phyloP scores from a whole-genome alignment of 2,113 vertebrate species.

The Ranitomeya variabilis region DNA sequence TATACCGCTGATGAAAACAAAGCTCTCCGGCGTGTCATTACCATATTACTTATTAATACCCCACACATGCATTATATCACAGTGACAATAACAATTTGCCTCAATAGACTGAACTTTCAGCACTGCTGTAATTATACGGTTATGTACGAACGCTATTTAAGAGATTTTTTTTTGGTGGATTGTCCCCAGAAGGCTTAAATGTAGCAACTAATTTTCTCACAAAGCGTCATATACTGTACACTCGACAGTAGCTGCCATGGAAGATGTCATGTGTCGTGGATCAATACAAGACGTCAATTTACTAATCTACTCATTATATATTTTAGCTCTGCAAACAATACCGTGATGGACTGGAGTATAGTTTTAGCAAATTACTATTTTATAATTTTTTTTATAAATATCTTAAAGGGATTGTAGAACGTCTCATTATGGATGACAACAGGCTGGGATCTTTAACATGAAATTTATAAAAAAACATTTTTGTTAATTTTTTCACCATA shows the following conservation, averaged over 20 bases:
- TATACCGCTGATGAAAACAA: constrained; percentile 20
- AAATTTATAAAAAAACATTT: too few species aligned
- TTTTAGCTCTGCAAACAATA: background rate
- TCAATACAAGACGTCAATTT: background rate
- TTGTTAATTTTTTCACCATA: too few species aligned
- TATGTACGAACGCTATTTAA: background rate
- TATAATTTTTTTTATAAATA: too few species aligned
- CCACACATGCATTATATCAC: background rate
- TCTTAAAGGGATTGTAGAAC: too few species aligned
- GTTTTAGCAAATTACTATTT: too few species aligned
- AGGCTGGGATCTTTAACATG: too few species aligned
- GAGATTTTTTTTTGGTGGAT: background rate
- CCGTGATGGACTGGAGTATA: background rate
- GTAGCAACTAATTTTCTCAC: background rate
- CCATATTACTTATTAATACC: constrained; percentile 24
- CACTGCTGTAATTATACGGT: background rate
- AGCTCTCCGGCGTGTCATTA: constrained; percentile 25
- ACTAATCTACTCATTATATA: background rate
- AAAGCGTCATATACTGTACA: too few species aligned
- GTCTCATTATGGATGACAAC: too few species aligned
- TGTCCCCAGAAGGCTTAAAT: background rate
- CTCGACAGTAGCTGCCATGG: background rate
- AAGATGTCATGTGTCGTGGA: background rate
- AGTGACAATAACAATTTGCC: background rate
- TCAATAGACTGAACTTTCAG: background rate